These are phyloP conservation scores for Biston stratarius DNA, from an alignment of 2,888 invertebrate species.

Conservation along the genomic window DNA sequence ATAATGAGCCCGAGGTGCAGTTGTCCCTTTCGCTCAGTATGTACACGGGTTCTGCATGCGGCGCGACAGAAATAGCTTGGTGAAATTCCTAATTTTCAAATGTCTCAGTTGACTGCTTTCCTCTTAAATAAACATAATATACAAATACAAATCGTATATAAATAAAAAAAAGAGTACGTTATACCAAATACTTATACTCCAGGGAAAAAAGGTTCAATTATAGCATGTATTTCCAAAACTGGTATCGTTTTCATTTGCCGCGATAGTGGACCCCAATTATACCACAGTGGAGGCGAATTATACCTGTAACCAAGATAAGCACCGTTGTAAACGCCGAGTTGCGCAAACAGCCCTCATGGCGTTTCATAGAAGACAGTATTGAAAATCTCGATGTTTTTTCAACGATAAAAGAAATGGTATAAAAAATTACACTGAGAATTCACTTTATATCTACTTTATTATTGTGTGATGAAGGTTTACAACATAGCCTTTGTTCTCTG, in stretches of 20 bases:
- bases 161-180: not conserved
- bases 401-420: not conserved
- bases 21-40: no score
- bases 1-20: no score
- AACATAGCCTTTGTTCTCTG: no score
- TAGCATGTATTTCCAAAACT: constrained; percentile 1
- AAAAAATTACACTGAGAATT: no score
- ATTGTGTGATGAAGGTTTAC: no score
- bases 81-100: no score
- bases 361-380: constrained; percentile 10
- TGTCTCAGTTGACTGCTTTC: no score
- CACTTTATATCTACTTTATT: no score
- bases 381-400: not conserved
- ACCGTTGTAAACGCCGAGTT: constrained; percentile 19
- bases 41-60: no score
- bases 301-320: constrained; percentile 30
- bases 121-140: no score
- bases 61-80: no score
- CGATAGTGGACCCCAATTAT: constrained; percentile 23
- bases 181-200: not conserved
- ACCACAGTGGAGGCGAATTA: constrained; percentile 11
- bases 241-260: constrained; percentile 1
- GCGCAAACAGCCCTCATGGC: constrained; percentile 16
- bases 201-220: constrained; percentile 10
- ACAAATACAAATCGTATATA: not conserved